These are phyloP conservation scores for Pollenia griseotomentosa DNA, from an alignment of 2,888 invertebrate species.

Conservation along the genomic window DNA sequence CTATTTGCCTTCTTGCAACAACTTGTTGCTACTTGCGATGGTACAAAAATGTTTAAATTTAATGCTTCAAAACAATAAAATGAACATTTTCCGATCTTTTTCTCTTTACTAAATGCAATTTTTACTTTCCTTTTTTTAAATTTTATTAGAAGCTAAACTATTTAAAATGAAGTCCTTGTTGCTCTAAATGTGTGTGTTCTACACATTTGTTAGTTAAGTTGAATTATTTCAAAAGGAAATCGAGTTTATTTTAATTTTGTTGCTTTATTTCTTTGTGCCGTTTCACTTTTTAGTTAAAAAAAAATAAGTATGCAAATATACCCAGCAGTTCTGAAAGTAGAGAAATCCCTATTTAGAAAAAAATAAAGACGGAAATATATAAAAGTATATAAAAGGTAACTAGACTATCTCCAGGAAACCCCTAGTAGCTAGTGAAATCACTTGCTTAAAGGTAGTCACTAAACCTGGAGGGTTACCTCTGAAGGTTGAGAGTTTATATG, in stretches of 20 bases:
- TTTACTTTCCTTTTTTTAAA: background rate
- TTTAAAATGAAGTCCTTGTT: background rate
- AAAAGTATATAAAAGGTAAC: too few relatives aligned
- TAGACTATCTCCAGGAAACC: too few relatives aligned
- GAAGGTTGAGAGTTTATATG: background rate
- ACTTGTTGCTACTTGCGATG: constrained; percentile 36
- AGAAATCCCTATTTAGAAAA: background rate
- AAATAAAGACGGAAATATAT: too few relatives aligned
- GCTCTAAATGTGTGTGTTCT: background rate
- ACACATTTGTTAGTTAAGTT: constrained; percentile 54
- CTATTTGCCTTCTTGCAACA: constrained; percentile 10
- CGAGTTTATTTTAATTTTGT: constrained; percentile 71
- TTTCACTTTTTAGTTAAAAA: constrained; percentile 27
- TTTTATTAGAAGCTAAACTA: background rate
- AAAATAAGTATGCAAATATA: background rate
- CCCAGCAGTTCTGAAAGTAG: constrained; percentile 5
- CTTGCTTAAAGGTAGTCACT: too few relatives aligned
- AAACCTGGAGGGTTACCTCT: background rate
- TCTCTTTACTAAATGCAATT: background rate
- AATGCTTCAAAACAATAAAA: too few relatives aligned
- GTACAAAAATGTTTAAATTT: too few relatives aligned
- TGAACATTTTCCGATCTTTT: background rate
- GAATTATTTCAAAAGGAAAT: constrained; percentile 71
- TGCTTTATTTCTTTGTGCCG: constrained; percentile 57
- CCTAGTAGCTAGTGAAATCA: too few relatives aligned